Base-by-base conservation (phyloP, 2,797 vertebrate species). In the Coendou prehensilis region DNA sequence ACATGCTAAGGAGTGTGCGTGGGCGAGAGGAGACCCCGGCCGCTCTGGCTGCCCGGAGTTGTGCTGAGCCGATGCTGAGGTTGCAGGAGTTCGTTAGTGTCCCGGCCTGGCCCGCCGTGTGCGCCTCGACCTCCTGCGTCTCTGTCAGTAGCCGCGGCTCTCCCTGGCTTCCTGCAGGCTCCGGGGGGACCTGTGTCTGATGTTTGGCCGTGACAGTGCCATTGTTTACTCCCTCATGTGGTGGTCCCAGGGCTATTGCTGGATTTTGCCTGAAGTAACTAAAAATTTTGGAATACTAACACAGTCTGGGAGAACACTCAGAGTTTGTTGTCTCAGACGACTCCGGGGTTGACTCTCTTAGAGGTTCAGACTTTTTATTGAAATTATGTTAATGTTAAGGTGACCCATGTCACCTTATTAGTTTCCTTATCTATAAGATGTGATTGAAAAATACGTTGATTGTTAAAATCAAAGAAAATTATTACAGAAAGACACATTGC, bases 201-300 rank as follows among this genome's bases (percentile, higher is more conserved):
- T 18, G 1, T n/a, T 28, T 0, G 11, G 22, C 56, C 41, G 18
- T 10, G 10, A 5, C 56, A 2, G 0, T 17, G 75, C 41, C 41
- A 20, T 56, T n/a, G 9, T 37, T 26, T 23, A 13, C 50, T 52
- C 0, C 23, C 28, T 20, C 47, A 9, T 8, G 0, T 18, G 61
- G 50, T 17, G 64, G 82, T 28, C 64, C 33, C 5, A 4, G 0
- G 17, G 28, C 47, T 47, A 63, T n/a, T 22, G 22, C 26, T 59
- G 37, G 6, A 0, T 26, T 64, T 67, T 28, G 9, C 59, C 41
- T 0, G 18, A 67, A 30, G 10, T 47, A 5, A 9, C 18, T 18
- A 9, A 47, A 22, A 9, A n/a, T 14, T 33, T 11, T 71, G 75
- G 30, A 41, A 23, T 47, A 8, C 1, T 0, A 4, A 0, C 5